A percentile compares a stretch with the other conserved stretches of the same genome.
phyloP scores from a whole-genome alignment of 2,888 invertebrate genomes.

The Tyria jacobaeae region DNA sequence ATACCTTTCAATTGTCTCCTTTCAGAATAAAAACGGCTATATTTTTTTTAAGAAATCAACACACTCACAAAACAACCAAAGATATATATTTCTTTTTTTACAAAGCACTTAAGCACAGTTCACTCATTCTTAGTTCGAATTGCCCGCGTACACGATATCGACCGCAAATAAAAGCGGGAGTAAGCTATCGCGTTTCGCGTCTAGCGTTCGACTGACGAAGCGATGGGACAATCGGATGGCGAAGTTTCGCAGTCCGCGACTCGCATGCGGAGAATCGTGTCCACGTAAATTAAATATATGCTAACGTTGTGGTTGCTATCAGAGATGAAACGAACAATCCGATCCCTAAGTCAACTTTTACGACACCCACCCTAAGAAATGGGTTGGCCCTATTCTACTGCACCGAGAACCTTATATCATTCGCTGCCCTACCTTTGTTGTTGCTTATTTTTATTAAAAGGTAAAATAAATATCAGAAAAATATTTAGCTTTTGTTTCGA shows the following conservation, averaged over 20 bases:
- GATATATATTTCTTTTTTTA: slow-evolving; percentile 21
- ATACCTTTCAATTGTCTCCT: slow-evolving; percentile 33
- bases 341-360: too few relatives aligned
- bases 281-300: slow-evolving; percentile 15
- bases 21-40: slow-evolving; percentile 18
- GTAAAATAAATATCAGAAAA: too few relatives aligned
- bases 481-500: not conserved
- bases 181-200: slow-evolving; percentile 57
- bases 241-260: slow-evolving; percentile 39
- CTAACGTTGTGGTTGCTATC: not conserved
- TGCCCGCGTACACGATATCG: slow-evolving; percentile 51
- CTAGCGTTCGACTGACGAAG: slow-evolving; percentile 53
- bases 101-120: slow-evolving; percentile 39
- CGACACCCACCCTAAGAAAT: too few relatives aligned
- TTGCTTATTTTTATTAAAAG: too few relatives aligned
- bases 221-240: slow-evolving; percentile 30
- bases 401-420: too few relatives aligned
- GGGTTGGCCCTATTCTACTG: too few relatives aligned
- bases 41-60: slow-evolving; percentile 26
- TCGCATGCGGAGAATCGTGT: slow-evolving; percentile 2
- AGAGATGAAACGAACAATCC: not conserved
- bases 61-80: slow-evolving; percentile 34
- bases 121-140: slow-evolving; percentile 51
- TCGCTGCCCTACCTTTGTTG: too few relatives aligned
- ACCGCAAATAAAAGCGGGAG: slow-evolving; percentile 49